phyloP scores from a whole-genome alignment of 2,888 invertebrate genomes.

The Macroteleia sp. region DNA sequence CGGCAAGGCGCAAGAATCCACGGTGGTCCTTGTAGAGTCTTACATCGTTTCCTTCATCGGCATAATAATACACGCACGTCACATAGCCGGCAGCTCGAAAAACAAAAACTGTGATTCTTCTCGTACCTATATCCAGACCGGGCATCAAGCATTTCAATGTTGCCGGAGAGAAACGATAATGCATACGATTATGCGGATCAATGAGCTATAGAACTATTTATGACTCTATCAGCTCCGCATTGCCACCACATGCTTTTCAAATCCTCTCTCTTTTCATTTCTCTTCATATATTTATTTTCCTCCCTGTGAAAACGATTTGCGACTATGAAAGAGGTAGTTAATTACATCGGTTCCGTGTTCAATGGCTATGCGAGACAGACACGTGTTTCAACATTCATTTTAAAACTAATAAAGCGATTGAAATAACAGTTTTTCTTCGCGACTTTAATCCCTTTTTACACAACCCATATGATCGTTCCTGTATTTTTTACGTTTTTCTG shows the following conservation, averaged over 20 bases:
- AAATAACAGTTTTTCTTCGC: slow-evolving; percentile 10
- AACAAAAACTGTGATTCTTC: slow-evolving; percentile 77
- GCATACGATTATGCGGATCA: slow-evolving; percentile 83
- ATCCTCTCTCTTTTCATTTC: slow-evolving; percentile 33
- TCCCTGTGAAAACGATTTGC: background rate
- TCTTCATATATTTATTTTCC: slow-evolving; percentile 20
- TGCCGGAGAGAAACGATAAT: slow-evolving; percentile 76
- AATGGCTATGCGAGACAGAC: background rate
- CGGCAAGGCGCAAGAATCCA: slow-evolving; percentile 28
- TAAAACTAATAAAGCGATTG: slow-evolving; percentile 12
- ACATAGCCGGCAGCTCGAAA: slow-evolving; percentile 78
- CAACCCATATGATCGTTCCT: too few relatives aligned
- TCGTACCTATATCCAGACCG: slow-evolving; percentile 44
- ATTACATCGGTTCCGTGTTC: background rate
- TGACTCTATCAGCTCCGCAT: slow-evolving; percentile 78
- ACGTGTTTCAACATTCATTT: background rate
- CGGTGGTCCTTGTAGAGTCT: slow-evolving; percentile 30
- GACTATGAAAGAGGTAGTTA: slow-evolving; percentile 11
- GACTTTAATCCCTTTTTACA: slow-evolving; percentile 2
- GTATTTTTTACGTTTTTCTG: too few relatives aligned
- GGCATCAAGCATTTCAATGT: slow-evolving; percentile 66
- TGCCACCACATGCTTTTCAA: slow-evolving; percentile 64
- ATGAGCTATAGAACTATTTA: slow-evolving; percentile 82
- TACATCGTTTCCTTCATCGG: slow-evolving; percentile 67
- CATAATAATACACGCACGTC: slow-evolving; percentile 79